Percentiles rank a stretch among this genome's conserved stretches.
Evolutionary conservation across 2,888 invertebrate genomes (phyloP).

Genomic region (Xanthostigma xanthostigma): DNA sequence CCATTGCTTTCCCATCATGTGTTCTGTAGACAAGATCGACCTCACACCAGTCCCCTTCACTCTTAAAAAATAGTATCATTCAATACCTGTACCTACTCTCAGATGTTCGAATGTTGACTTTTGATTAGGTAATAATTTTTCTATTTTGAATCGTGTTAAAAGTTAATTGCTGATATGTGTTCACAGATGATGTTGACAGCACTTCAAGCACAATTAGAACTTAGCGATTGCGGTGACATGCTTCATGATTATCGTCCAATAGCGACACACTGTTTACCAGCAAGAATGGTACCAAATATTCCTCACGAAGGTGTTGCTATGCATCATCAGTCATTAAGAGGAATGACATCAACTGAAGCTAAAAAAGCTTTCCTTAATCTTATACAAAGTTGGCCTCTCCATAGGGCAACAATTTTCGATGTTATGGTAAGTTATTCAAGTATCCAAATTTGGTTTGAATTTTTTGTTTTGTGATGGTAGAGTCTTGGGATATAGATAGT

Average conservation of each 20-base stretch:
- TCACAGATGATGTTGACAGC: conserved; percentile 82
- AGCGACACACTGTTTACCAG: conserved; percentile 69
- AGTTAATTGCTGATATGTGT: not conserved
- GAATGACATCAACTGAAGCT: conserved; percentile 73
- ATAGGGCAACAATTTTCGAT: conserved; percentile 85
- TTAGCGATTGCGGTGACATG: conserved; percentile 64
- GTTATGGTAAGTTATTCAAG: conserved; percentile 54
- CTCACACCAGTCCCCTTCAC: not conserved
- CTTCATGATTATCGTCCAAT: conserved; percentile 48
- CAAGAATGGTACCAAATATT: conserved; percentile 61
- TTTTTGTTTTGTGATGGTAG: no score
- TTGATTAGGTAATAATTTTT: not conserved
- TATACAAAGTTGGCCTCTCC: conserved; percentile 86
- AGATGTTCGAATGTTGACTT: no score
- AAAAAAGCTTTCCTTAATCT: conserved; percentile 87
- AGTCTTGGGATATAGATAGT: no score
- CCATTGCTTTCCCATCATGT: no score
- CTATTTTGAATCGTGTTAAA: not conserved
- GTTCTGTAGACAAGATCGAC: not conserved
- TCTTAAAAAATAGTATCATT: not conserved
- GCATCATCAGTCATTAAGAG: conserved; percentile 80
- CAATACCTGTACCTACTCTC: no score
- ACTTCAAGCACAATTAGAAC: conserved; percentile 81
- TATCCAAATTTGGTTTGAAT: no score
- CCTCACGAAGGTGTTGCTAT: conserved; percentile 74